A percentile compares a stretch with the other conserved stretches of the same genome.
Conservation (phyloP, 1,140 invertebrate genomes). For the Luehdorfia chinensis region DNA sequence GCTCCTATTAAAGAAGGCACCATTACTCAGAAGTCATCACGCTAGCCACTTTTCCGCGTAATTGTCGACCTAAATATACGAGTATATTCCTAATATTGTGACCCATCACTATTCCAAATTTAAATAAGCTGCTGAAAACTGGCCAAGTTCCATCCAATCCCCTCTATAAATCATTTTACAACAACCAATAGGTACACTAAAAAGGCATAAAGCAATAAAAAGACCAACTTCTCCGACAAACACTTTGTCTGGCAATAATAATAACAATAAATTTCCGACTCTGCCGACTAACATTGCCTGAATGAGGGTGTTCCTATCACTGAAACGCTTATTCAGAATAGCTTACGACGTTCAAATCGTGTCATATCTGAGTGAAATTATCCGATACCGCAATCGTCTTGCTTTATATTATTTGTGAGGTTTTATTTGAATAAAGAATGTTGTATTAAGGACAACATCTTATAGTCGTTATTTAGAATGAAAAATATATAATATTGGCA, state of each 20-base stretch:
- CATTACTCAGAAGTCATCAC: too few relatives aligned
- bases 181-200: constrained; percentile 44
- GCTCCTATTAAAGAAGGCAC: too few relatives aligned
- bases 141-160: constrained; percentile 29
- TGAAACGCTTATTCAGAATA: constrained; percentile 31
- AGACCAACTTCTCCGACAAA: constrained; percentile 37
- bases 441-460: too few relatives aligned
- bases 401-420: constrained; percentile 23
- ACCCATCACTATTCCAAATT: constrained; percentile 6
- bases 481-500: too few relatives aligned
- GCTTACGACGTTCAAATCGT: constrained; percentile 25
- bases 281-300: constrained; percentile 17
- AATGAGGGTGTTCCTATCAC: constrained; percentile 33
- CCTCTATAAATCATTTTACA: constrained; percentile 53
- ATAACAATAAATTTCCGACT: constrained; percentile 58
- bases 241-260: constrained; percentile 62
- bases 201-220: constrained; percentile 53
- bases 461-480: too few relatives aligned
- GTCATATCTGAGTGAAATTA: constrained; percentile 27
- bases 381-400: constrained; percentile 27
- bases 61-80: too few relatives aligned
- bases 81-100: too few relatives aligned
- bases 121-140: constrained; percentile 21
- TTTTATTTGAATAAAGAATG: constrained; percentile 14
- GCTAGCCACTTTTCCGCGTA: too few relatives aligned